Base-by-base conservation (phyloP, 2,888 invertebrate species). In the Parnassius mnemosyne region DNA sequence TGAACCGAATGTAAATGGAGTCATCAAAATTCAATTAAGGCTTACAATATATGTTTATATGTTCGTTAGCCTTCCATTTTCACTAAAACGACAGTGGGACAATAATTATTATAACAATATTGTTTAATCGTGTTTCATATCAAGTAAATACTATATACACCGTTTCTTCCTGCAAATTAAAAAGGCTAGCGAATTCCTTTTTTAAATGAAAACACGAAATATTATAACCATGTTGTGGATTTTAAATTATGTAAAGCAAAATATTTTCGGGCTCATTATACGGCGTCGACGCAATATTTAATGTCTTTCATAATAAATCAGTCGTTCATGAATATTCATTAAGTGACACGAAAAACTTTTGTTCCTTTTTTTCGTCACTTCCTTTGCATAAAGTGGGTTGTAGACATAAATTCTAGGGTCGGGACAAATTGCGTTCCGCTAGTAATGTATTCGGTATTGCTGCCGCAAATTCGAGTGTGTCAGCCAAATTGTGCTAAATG, bases 351-450 rank as follows among this genome's bases (percentile, higher is more conserved):
- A 71, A 68, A 71, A 72, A 75, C 71, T 76, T 79, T 75, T 74
- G 71, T 73, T 76, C 73, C 70, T 16, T 69, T 83, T 83, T 81
- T 78, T 75, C 62, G 79, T 74, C 79, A 77, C 72, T 79, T 81
- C 75, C 79, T 79, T 80, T 78, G 79, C 80, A 81, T 84, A 83
- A 84, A 85, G 79, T 78, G 77, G 82, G 80, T 77, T 80, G 78
- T 79, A 79, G 76, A 81, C 84, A 85, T 87, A 87, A 86, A 87
- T 87, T 87, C 83, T 80, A 77, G 81, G 84, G 82, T 77, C 71
- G 80, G 81, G 80, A 85, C 86, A 85, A 88, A 87, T 88, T 87
- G 82, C 84, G 84, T 82, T 81, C 79, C 81, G 68, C 70, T 69
- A 71, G 83, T 83, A 84, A 84, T 81, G 82, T 83, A 84, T 85